Evolutionary conservation across 1,140 invertebrate genomes (phyloP).

Genomic region (Gerris buenoi): DNA sequence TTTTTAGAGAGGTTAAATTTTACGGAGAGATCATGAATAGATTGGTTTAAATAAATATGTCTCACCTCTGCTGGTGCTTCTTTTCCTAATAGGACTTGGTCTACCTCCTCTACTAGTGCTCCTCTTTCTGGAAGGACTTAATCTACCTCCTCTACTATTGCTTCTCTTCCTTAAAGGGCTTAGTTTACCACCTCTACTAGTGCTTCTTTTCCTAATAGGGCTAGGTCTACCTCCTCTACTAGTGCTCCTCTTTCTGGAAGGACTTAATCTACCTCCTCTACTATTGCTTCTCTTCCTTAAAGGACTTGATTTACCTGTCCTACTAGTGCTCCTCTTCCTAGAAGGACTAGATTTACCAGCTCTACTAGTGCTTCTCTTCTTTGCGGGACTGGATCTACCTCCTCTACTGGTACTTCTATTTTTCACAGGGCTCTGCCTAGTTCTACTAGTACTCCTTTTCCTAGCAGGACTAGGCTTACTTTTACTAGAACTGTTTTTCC

Average conservation of each 20-base stretch:
- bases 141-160: not conserved
- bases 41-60: too few species aligned
- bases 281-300: not conserved
- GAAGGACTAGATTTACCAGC: not conserved
- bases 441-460: not conserved
- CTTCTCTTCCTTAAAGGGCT: conserved; percentile 3
- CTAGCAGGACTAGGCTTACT: conserved; percentile 4
- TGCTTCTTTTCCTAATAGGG: conserved; percentile 7
- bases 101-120: not conserved
- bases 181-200: not conserved
- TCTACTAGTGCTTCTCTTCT: conserved; percentile 1
- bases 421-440: conserved; percentile 4
- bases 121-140: not conserved
- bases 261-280: not conserved
- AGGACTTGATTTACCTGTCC: not conserved
- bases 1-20: too few species aligned
- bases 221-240: not conserved
- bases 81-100: not conserved
- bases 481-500: not conserved
- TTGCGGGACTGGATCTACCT: conserved; percentile 7
- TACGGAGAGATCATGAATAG: too few species aligned
- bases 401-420: conserved; percentile 2
- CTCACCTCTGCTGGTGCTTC: too few species aligned
- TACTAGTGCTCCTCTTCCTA: conserved; percentile 4
- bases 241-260: not conserved